Percentiles rank a stretch among this genome's conserved stretches.
These are phyloP conservation scores for Atta texana DNA, from an alignment of 1,140 invertebrate species.

Conservation along the genomic window DNA sequence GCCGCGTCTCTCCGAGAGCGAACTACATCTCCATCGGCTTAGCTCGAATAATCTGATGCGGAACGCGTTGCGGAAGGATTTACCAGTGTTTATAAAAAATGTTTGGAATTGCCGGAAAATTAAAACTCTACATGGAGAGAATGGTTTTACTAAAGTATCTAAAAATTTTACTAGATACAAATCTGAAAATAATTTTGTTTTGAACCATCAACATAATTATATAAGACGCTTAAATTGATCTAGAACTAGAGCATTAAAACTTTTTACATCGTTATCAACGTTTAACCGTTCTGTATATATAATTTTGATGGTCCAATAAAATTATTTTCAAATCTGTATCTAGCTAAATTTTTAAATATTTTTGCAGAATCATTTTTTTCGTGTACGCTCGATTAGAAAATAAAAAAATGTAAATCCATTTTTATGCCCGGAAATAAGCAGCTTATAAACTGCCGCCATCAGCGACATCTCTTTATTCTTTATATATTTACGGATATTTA, in stretches of 20 bases:
- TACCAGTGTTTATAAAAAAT: not conserved
- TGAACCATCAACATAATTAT: too few species aligned
- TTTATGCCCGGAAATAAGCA: not conserved
- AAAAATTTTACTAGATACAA: too few species aligned
- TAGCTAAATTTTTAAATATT: too few species aligned
- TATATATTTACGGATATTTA: not conserved
- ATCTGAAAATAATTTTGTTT: too few species aligned
- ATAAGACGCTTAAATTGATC: too few species aligned
- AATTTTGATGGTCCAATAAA: too few species aligned
- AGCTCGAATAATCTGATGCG: conserved; percentile 6
- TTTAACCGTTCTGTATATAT: too few species aligned
- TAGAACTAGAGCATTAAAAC: too few species aligned
- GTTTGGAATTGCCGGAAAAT: not conserved
- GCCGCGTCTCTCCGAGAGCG: conserved; percentile 35
- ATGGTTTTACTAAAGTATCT: too few species aligned
- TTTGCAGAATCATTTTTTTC: too few species aligned
- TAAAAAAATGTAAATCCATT: not conserved
- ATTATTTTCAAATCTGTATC: too few species aligned
- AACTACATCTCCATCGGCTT: conserved; percentile 20
- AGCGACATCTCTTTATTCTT: not conserved
- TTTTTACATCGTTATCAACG: too few species aligned
- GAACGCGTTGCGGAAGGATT: not conserved
- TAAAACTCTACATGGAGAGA: not conserved
- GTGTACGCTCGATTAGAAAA: not conserved
- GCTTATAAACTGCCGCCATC: not conserved